Evolutionary conservation across 1,140 invertebrate species (phyloP), one percentile per base, ranked within the genome.

Genomic region (Euwallacea fornicatus): DNA sequence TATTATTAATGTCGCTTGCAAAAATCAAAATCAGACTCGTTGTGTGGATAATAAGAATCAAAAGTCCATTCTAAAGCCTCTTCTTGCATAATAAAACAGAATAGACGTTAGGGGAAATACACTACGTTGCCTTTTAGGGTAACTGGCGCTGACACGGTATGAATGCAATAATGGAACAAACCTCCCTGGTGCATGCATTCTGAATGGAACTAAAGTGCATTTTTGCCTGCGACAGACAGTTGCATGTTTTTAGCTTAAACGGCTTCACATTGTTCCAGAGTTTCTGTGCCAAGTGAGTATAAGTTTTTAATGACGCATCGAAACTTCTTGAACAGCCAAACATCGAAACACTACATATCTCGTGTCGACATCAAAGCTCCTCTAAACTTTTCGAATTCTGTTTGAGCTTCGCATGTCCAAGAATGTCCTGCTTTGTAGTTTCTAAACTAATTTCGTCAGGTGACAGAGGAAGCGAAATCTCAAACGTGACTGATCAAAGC

Each of bases 371-470:
- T 58, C 55, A 58, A 58, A 58, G 55, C n/a, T 10, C 10, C n/a
- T 10, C n/a, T n/a, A 10, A 58, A 58, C 13, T 10, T 33, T 58
- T 58, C 9, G 21, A 33, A n/a, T 58, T 21, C 16, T 58, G 55
- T 21, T 60, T 42, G 58, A 60, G 15, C 33, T 33, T 41, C 10
- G 41, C 58, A 60, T 60, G 58, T 42, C 58, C 58, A 60, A 42
- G 58, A 60, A 60, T 60, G 58, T 42, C 33, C 58, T 33, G 21
- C 21, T 60, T 60, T 60, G 58, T 60, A 60, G 58, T 60, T 60
- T 41, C 16, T 60, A 60, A 60, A 60, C 58, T 60, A 60, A 60
- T 60, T 60, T 60, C 58, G 58, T 42, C 58, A 60, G 58, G 58
- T 60, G 58, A 60, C 58, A 60, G 16, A 53, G 58, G 21, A 60